Base-by-base conservation (phyloP, 1,140 invertebrate genomes). In the Drosophila kepulauana region DNA sequence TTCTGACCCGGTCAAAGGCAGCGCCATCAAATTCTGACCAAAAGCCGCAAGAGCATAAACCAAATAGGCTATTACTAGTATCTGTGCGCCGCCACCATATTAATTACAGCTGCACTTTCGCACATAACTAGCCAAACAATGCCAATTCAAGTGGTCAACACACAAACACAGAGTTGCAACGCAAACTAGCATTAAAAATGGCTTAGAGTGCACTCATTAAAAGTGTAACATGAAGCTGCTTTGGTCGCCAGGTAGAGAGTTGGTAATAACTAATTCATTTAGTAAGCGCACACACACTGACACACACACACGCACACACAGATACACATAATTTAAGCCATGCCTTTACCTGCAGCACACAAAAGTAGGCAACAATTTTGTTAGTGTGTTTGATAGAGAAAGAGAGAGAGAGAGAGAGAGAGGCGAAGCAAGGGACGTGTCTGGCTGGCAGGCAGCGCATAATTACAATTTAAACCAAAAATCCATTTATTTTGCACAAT, bases 381-480 rank as follows among this genome's bases (percentile, higher is more conserved):
- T 56, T 35, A 46, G 35, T 38, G 38, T 52, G 61, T 20, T 33
- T n/a, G 30, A 11, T n/a, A 13, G 41, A 10, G 20, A 5, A n/a
- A n/a, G 4, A 33, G 48, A 25, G 30, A 11, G 16, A 13, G 41
- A 6, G 13, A 1, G 13, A n/a, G 5, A 35, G 48, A 25, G 33
- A 7, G 30, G 59, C 28, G 61, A 11, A 54, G 64, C 30, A 33
- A 5, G 67, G 59, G 46, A 62, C 49, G 59, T 78, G 38, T 45
- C 66, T 66, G 59, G 41, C 54, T 57, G 63, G 54, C 43, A 28
- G 67, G 41, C 25, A 68, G 65, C 82, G 79, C 80, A 87, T 88
- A 88, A 88, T 88, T 88, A 88, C 77, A 88, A 78, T 88, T 88
- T 82, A 82, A 88, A 88, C 80, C 84, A 85, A 85, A 89, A 81